A percentile compares a stretch with the other conserved stretches of the same genome.
These are phyloP conservation scores for Tribolium madens DNA, from an alignment of 1,140 invertebrate species.

Conservation along the genomic window DNA sequence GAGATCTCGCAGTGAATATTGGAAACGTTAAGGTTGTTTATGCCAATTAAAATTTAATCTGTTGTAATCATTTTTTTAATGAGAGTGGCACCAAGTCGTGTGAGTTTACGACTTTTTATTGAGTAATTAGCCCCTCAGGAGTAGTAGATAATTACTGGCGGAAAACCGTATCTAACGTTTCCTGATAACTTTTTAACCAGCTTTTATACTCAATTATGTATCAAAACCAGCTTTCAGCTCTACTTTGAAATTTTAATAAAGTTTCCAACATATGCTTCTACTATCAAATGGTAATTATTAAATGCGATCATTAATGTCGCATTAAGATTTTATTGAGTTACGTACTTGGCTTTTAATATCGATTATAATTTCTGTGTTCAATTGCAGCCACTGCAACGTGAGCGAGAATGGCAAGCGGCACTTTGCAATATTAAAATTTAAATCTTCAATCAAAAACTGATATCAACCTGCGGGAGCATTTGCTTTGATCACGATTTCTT, in stretches of 20 bases:
- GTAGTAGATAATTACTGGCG: constrained; percentile 18
- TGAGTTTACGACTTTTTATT: constrained; percentile 22
- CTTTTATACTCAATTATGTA: constrained; percentile 38
- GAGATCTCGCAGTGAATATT: too few relatives aligned
- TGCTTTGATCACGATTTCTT: constrained; percentile 7
- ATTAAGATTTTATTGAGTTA: constrained; percentile 43
- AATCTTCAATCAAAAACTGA: constrained; percentile 4
- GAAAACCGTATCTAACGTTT: constrained; percentile 28
- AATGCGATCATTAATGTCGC: constrained; percentile 32
- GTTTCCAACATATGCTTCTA: constrained; percentile 25
- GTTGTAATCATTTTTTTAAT: not conserved
- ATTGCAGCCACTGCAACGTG: constrained; percentile 8
- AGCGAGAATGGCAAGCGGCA: not conserved
- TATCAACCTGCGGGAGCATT: not conserved
- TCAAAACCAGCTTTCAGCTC: constrained; percentile 33
- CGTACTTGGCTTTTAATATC: constrained; percentile 28
- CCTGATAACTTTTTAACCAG: constrained; percentile 36
- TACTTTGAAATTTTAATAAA: constrained; percentile 40
- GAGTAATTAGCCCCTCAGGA: constrained; percentile 32
- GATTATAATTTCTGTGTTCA: constrained; percentile 9
- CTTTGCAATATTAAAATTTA: constrained; percentile 15
- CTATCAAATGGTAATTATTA: constrained; percentile 43
- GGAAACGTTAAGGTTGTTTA: not conserved
- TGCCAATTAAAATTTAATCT: not conserved
- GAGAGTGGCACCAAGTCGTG: not conserved